These are phyloP conservation scores for Neostethus bicornis DNA, from an alignment of 2,797 vertebrate species.

Conservation along the genomic window DNA sequence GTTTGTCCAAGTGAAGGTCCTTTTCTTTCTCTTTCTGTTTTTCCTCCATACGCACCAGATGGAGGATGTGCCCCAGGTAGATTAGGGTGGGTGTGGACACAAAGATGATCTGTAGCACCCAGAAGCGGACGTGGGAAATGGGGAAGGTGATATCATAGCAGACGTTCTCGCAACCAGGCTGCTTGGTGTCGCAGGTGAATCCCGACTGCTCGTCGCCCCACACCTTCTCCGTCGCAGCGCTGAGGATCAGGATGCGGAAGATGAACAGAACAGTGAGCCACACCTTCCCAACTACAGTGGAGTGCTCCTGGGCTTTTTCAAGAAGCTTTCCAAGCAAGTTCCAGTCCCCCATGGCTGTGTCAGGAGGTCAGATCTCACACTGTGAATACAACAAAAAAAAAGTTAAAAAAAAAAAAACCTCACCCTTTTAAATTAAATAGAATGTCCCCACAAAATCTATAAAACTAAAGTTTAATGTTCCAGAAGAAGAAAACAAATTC, in stretches of 20 bases:
- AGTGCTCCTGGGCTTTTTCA: conserved; percentile 89
- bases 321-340: conserved; percentile 87
- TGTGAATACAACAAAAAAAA: conserved; percentile 12
- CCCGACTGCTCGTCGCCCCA: conserved; percentile 88
- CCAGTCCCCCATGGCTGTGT: conserved; percentile 87
- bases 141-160: conserved; percentile 91
- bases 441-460: no score
- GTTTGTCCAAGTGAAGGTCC: conserved; percentile 48
- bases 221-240: conserved; percentile 86
- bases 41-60: conserved; percentile 86
- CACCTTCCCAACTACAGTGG: conserved; percentile 88
- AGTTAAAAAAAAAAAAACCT: neutral
- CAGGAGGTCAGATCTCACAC: conserved; percentile 52
- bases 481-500: neutral
- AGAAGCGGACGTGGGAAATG: conserved; percentile 90
- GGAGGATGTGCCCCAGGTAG: conserved; percentile 89
- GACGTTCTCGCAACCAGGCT: conserved; percentile 89
- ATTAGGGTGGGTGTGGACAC: conserved; percentile 88
- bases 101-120: conserved; percentile 92
- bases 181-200: conserved; percentile 90
- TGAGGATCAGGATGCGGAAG: conserved; percentile 87
- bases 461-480: neutral
- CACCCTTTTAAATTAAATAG: neutral
- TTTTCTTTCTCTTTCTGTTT: conserved; percentile 63
- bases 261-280: conserved; percentile 90